Percentiles rank a stretch among this genome's conserved stretches.
phyloP scores from a whole-genome alignment of 2,888 invertebrate genomes.

The Drosophila barbarae region DNA sequence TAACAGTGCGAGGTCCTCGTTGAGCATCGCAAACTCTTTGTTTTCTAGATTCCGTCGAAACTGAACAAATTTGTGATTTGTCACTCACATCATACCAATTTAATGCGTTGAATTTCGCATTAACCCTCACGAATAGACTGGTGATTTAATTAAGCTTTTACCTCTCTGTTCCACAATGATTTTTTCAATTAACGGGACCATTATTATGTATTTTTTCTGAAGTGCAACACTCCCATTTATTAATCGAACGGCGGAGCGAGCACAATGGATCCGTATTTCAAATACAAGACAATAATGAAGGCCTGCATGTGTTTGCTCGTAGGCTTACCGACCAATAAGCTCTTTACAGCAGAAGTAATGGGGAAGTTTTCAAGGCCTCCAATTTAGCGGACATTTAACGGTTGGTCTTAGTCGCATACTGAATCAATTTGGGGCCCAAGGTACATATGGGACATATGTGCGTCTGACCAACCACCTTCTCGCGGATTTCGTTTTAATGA shows the following conservation, averaged over 20 bases:
- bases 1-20: background rate
- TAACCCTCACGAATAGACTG: constrained; percentile 7
- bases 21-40: background rate
- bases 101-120: constrained; percentile 16
- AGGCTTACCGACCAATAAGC: constrained; percentile 38
- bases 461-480: constrained; percentile 20
- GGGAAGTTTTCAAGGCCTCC: constrained; percentile 65
- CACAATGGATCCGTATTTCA: constrained; percentile 48
- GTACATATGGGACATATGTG: background rate
- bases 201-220: constrained; percentile 44
- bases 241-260: constrained; percentile 19
- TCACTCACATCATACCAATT: constrained; percentile 10
- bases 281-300: constrained; percentile 46
- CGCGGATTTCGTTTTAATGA: constrained; percentile 24
- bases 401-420: constrained; percentile 18
- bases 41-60: background rate
- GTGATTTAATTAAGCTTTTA: constrained; percentile 34
- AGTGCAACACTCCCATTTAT: constrained; percentile 55
- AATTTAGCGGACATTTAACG: constrained; percentile 51
- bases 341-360: constrained; percentile 45
- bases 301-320: constrained; percentile 49
- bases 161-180: constrained; percentile 22
- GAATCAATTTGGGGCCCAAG: constrained; percentile 26
- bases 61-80: constrained; percentile 23
- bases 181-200: constrained; percentile 52